Conservation (phyloP, 1,140 invertebrate genomes). For the Drosophila triauraria region DNA sequence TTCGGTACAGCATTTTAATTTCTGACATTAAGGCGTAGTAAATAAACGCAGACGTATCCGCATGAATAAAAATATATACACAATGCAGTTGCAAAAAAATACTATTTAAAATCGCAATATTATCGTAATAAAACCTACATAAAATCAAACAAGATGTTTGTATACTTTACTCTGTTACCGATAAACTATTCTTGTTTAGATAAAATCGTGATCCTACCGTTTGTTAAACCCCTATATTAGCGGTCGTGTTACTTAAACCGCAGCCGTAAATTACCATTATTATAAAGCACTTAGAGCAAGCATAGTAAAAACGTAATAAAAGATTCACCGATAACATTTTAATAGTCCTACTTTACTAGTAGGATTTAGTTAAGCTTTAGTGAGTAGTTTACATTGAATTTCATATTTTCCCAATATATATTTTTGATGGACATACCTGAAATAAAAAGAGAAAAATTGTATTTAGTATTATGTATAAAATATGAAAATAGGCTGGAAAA, state of each 20-base stretch:
- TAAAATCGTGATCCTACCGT: constrained; percentile 3
- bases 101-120: not conserved
- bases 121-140: not conserved
- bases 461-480: constrained; percentile 7
- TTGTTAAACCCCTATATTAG: constrained; percentile 7
- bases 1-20: constrained; percentile 75
- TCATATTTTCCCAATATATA: constrained; percentile 25
- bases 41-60: constrained; percentile 46
- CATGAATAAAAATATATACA: constrained; percentile 14
- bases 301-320: constrained; percentile 1
- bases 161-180: not conserved
- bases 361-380: not conserved
- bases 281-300: constrained; percentile 47
- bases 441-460: constrained; percentile 23
- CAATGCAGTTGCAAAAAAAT: not conserved
- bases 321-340: constrained; percentile 37
- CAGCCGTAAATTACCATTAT: constrained; percentile 22
- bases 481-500: not conserved
- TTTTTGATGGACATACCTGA: constrained; percentile 55
- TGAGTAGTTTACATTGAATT: not conserved
- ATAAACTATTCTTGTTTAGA: constrained; percentile 14
- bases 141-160: not conserved
- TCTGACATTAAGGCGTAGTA: constrained; percentile 69
- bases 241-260: constrained; percentile 4
- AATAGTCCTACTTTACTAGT: constrained; percentile 10